phyloP scores from a whole-genome alignment of 2,113 vertebrate genomes.

The Pomatorhinus ruficollis region DNA sequence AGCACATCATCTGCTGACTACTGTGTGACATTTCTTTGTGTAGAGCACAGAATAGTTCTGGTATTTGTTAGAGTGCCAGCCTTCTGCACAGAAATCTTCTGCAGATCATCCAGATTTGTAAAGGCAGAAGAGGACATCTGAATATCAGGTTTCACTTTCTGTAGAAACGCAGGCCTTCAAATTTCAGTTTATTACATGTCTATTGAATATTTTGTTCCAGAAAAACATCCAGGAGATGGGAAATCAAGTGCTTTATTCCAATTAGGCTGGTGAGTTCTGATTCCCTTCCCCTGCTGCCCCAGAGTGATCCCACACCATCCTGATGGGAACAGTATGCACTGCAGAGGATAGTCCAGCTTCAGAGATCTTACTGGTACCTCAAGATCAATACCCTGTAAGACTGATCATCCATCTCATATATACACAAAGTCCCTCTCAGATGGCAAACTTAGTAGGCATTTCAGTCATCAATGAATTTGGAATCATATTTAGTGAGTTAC shows the following conservation, averaged over 20 bases:
- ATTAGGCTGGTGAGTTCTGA: background rate
- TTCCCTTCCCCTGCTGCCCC: background rate
- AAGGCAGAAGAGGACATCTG: background rate
- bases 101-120: background rate
- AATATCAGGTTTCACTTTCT: background rate
- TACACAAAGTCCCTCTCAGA: background rate
- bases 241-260: background rate
- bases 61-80: background rate
- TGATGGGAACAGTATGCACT: background rate
- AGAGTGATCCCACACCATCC: background rate
- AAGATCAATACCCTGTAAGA: background rate
- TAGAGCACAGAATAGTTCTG: background rate
- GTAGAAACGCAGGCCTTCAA: background rate
- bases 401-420: background rate
- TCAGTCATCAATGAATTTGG: background rate
- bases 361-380: background rate
- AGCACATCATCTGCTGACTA: background rate
- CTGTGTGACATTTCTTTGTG: background rate
- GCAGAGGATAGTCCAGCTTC: background rate
- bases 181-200: background rate
- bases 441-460: background rate
- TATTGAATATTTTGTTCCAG: background rate
- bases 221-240: background rate
- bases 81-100: background rate
- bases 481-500: background rate